Percentiles rank a stretch among this genome's conserved stretches.
These are phyloP conservation scores for Scelioninae gen. 2 DNA, from an alignment of 2,888 invertebrate genomes.

Conservation along the genomic window DNA sequence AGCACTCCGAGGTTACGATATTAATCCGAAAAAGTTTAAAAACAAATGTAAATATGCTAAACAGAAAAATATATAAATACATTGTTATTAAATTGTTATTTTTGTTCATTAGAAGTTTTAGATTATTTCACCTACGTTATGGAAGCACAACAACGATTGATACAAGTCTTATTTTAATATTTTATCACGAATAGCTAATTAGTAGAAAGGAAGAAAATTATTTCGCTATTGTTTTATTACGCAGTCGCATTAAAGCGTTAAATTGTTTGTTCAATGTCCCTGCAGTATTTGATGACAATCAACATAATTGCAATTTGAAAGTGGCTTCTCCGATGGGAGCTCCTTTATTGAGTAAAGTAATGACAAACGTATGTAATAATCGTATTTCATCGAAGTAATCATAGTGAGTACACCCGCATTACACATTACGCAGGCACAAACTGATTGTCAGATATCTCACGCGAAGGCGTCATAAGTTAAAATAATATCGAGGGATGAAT, in stretches of 20 bases:
- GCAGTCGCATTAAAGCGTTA: neutral
- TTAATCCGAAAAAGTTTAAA: slow-evolving; percentile 92
- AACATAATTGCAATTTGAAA: slow-evolving; percentile 40
- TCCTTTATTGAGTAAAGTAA: slow-evolving; percentile 39
- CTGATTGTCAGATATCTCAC: slow-evolving; percentile 36
- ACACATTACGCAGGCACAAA: slow-evolving; percentile 18
- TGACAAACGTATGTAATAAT: slow-evolving; percentile 23
- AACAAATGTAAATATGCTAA: slow-evolving; percentile 84
- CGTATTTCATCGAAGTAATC: slow-evolving; percentile 44
- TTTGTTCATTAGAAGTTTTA: neutral
- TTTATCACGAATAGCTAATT: too few relatives aligned
- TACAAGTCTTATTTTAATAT: too few relatives aligned
- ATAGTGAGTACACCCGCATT: slow-evolving; percentile 30
- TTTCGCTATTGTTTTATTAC: too few relatives aligned
- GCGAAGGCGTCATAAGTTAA: slow-evolving; percentile 26
- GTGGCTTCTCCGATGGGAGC: slow-evolving; percentile 20
- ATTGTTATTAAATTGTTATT: neutral
- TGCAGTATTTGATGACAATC: slow-evolving; percentile 41
- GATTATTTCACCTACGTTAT: too few relatives aligned
- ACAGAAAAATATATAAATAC: slow-evolving; percentile 63
- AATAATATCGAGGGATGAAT: slow-evolving; percentile 13
- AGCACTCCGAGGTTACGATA: slow-evolving; percentile 91
- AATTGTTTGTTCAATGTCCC: slow-evolving; percentile 10
- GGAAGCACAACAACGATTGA: too few relatives aligned
- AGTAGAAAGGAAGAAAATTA: too few relatives aligned